Evolutionary conservation across 2,888 invertebrate genomes (phyloP), one percentile per base, ranked within the genome.

Genomic region (Phoronis australis): DNA sequence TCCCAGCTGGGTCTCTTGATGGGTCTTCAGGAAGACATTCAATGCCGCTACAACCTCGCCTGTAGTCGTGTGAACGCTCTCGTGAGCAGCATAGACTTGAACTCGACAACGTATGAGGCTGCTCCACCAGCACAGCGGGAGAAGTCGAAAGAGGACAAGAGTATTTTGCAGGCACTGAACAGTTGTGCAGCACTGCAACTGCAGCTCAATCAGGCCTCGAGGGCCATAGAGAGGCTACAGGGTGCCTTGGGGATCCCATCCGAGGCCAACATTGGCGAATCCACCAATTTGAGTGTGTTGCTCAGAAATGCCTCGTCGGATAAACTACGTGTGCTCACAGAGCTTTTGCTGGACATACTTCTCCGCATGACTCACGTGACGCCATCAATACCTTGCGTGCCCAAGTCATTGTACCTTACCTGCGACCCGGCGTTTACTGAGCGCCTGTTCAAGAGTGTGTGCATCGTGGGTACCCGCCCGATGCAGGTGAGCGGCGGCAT

Each of bases 161-260:
- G 59, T 43, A 81, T 83, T 44, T 61, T 80, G 15, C 71, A 81
- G 50, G 80, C 82, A 15, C 84, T 83, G 66, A 80, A 81, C 82
- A 91, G 92, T 78, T 91, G 92, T 68, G 83, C 90, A 63, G 86
- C 87, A 61, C 83, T 92, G 43, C 94, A 94, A 77, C 87, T 89
- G 57, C 93, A 94, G 76, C 77, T 92, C 48, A 94, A 93, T 75
- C 84, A 89, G 0, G 87, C 92, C 37, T 67, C 69, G 55, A 50
- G 67, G 38, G 74, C 74, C 20, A 72, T 90, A 75, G 81, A 83
- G 52, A 83, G 88, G 49, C 79, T 93, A 26, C 88, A 88, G 72
- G 81, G 83, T 4, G 80, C 80, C 0, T 65, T 80, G 1, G 79
- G 56, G 20, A 53, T 65, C 22, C n/a, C n/a, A n/a, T 50, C 60